These are phyloP conservation scores for Falco concolor DNA, from an alignment of 2,797 vertebrate genomes.

Conservation along the genomic window DNA sequence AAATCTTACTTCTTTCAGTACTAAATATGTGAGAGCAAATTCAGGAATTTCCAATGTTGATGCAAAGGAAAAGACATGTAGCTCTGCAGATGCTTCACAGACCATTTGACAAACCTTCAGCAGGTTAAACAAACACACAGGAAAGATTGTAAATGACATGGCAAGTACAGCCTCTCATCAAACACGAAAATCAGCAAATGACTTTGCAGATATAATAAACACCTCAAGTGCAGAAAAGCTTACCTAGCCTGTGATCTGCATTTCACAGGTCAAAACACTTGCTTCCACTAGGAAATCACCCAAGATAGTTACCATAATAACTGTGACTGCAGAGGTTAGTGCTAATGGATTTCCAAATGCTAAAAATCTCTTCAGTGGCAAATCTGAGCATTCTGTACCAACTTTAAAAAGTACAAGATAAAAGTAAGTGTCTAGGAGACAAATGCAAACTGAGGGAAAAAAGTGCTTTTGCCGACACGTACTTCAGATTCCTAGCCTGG, in stretches of 20 bases:
- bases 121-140: constrained; percentile 43
- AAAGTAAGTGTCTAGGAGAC: not conserved
- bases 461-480: not conserved
- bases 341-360: constrained; percentile 28
- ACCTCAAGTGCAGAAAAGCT: constrained; percentile 23
- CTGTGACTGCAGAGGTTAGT: constrained; percentile 4
- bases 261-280: constrained; percentile 26
- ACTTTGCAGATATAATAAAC: constrained; percentile 49
- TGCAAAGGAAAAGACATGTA: not conserved
- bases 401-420: not conserved
- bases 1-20: not conserved
- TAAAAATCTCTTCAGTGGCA: not conserved
- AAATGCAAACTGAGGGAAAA: not conserved
- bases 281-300: constrained; percentile 13
- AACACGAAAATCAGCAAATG: constrained; percentile 32
- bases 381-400: not conserved
- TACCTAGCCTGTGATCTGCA: not conserved
- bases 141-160: not conserved
- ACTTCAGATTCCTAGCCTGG: not conserved
- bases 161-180: constrained; percentile 34
- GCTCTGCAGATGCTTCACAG: constrained; percentile 13
- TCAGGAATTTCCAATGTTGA: not conserved
- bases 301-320: not conserved
- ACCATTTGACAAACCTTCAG: constrained; percentile 23
- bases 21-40: not conserved